phyloP scores from a whole-genome alignment of 2,113 vertebrate genomes.

The Lethenteron reissneri region DNA sequence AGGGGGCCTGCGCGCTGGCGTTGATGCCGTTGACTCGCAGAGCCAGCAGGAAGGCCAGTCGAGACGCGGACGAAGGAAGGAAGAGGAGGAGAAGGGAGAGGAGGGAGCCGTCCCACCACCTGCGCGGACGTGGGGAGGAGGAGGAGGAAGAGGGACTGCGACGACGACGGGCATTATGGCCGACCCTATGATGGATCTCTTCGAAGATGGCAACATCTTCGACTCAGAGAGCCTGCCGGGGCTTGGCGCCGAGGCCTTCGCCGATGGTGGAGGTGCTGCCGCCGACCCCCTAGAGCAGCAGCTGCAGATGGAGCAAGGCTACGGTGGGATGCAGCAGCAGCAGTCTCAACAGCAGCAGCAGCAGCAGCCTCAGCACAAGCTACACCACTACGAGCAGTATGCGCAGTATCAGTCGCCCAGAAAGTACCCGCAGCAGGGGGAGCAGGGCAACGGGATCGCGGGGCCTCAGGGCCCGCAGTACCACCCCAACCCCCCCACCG shows the following conservation, averaged over 20 bases:
- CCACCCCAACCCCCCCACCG: not conserved
- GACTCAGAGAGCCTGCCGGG: not conserved
- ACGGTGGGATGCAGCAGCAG: slow-evolving; percentile 1
- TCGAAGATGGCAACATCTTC: not conserved
- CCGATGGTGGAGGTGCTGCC: not conserved
- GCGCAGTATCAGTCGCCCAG: not conserved
- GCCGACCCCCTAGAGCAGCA: slow-evolving; percentile 1
- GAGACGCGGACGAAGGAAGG: not conserved
- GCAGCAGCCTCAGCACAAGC: not conserved
- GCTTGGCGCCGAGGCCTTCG: not conserved
- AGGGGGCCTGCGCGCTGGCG: not conserved
- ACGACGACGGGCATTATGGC: not conserved
- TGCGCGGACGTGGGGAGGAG: not conserved
- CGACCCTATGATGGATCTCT: slow-evolving; percentile 5
- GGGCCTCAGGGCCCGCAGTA: not conserved
- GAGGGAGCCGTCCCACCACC: not conserved
- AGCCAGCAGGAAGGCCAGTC: not conserved
- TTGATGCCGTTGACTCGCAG: not conserved
- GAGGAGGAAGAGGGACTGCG: too few species aligned
- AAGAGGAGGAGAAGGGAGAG: not conserved
- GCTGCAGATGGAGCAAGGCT: slow-evolving; percentile 2
- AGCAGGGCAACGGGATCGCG: slow-evolving; percentile 5
- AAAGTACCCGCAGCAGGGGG: not conserved
- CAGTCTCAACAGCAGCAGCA: too few species aligned
- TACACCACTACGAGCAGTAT: slow-evolving; percentile 2